Evolutionary conservation across 37 sponge, comb jelly and placozoan genomes (phyloP), one percentile per base, ranked within the genome.

Genomic region (Eunapius fragilis): DNA sequence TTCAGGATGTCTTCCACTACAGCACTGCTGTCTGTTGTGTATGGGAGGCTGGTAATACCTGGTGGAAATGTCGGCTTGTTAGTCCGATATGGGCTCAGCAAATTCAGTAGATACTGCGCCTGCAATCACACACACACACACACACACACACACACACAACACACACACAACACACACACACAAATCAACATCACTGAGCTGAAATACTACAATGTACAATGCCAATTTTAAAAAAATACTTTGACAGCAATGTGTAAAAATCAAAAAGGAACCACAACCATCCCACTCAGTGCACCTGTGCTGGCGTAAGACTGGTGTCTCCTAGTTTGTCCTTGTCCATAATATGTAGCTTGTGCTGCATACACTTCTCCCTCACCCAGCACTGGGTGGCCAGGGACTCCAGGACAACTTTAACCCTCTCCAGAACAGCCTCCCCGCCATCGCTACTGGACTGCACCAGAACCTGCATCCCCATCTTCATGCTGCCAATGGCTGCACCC

Each of bases 331-430:
- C 95, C 35, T 69, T 78, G 4, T 93, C 91, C 35, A 92, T 84
- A 41, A 96, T 86, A 70, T 83, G 87, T 41, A 41, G 36, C 0
- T 76, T 72, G 45, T 87, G 79, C 74, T 85, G 87, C 30, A 31
- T 71, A 37, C 93, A 96, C 85, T 90, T 87, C 85, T 96, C 93
- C 37, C 89, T 85, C 74, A 96, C 86, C 96, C 96, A 96, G 34
- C 41, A 41, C 87, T 96, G 96, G 14, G 89, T 68, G 13, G 93
- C 93, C 35, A 93, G 71, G 27, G 86, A 48, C 80, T 96, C 93
- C 71, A 89, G 80, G 17, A 77, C 30, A 47, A 37, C 17, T 25
- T 26, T 37, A 68, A 69, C 82, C 24, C 38, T 3, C 3, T 79
- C 31, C 80, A 79, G 30, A 34, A 83, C 74, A 28, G 75, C 76